Percentiles rank a stretch among this genome's conserved stretches.
Evolutionary conservation across 1,140 invertebrate species (phyloP).

Genomic region (Conopomorpha cramerella): DNA sequence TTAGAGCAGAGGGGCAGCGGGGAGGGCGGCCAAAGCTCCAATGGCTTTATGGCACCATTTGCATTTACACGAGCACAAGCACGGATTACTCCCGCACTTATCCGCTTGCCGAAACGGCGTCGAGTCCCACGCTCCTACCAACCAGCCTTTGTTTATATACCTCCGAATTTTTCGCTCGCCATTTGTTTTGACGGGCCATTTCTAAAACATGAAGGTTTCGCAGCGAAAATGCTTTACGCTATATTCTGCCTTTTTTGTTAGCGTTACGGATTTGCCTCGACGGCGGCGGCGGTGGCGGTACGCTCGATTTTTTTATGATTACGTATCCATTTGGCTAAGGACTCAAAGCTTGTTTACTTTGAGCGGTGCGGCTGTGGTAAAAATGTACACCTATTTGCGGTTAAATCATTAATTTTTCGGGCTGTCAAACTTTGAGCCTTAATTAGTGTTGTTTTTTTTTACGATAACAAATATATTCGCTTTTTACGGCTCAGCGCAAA

Average conservation of each 20-base stretch:
- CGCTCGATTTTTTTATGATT: conserved; percentile 14
- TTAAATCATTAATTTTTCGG: too few relatives aligned
- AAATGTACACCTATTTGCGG: too few relatives aligned
- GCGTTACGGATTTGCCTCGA: conserved; percentile 12
- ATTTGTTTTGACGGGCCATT: conserved; percentile 45
- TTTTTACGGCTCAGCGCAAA: too few relatives aligned
- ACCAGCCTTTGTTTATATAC: conserved; percentile 53
- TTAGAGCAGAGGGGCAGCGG: conserved; percentile 28
- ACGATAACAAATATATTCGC: too few relatives aligned
- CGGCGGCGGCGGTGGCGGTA: too few relatives aligned
- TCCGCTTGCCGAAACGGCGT: conserved; percentile 47
- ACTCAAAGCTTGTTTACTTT: background rate
- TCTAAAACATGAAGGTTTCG: conserved; percentile 24
- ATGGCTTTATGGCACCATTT: conserved; percentile 57
- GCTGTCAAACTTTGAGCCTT: too few relatives aligned
- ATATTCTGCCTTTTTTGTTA: conserved; percentile 7
- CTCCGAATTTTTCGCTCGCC: conserved; percentile 41
- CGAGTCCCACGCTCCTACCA: conserved; percentile 24
- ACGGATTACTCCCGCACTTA: conserved; percentile 55
- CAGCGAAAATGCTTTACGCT: conserved; percentile 23
- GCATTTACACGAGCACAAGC: conserved; percentile 56
- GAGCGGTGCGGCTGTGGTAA: too few relatives aligned
- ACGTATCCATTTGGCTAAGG: conserved; percentile 5
- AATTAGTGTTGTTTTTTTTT: too few relatives aligned
- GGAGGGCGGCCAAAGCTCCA: conserved; percentile 13